A percentile compares a stretch with the other conserved stretches of the same genome.
phyloP scores from a whole-genome alignment of 2,888 invertebrate species.

The Pollenia labialis region DNA sequence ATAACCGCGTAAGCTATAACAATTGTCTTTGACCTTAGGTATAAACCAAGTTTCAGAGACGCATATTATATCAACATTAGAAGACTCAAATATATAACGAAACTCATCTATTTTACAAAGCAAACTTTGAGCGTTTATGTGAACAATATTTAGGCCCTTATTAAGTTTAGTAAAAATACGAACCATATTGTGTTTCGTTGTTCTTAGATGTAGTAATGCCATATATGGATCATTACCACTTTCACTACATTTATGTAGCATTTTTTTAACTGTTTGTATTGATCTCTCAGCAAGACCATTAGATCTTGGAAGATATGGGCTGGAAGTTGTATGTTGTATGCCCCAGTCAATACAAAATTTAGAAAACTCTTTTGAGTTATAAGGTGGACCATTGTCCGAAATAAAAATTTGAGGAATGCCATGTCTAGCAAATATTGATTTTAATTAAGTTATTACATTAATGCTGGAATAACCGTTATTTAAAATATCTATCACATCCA shows the following conservation, averaged over 20 bases:
- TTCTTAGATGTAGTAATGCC: not conserved
- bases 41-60: too few relatives aligned
- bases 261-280: conserved; percentile 7
- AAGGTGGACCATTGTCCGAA: conserved; percentile 31
- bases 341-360: conserved; percentile 28
- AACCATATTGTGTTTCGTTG: too few relatives aligned
- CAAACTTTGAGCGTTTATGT: too few relatives aligned
- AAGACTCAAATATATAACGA: too few relatives aligned
- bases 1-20: too few relatives aligned
- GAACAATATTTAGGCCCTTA: too few relatives aligned
- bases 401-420: conserved; percentile 22
- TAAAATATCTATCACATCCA: conserved; percentile 51
- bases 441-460: conserved; percentile 1
- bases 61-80: too few relatives aligned
- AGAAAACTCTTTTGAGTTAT: conserved; percentile 15
- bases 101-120: too few relatives aligned
- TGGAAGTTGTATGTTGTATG: conserved; percentile 6
- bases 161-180: too few relatives aligned
- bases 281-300: not conserved
- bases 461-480: conserved; percentile 48
- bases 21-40: too few relatives aligned
- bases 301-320: too few relatives aligned
- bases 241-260: not conserved
- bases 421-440: conserved; percentile 28
- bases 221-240: not conserved